These are phyloP conservation scores for Epirrhoe alternata DNA, from an alignment of 2,888 invertebrate species.

Conservation along the genomic window DNA sequence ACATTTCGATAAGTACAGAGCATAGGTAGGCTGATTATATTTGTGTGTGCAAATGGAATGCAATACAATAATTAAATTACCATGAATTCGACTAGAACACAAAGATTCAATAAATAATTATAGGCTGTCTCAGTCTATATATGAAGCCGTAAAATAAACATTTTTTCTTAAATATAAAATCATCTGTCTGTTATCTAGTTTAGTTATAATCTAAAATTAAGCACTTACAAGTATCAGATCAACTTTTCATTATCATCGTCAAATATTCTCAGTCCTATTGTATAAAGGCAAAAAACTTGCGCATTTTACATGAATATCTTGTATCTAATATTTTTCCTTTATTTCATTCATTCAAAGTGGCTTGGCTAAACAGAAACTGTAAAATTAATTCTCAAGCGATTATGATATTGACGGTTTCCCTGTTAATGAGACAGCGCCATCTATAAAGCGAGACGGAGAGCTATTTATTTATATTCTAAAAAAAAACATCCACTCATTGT, in stretches of 20 bases:
- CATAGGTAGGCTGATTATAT: not conserved
- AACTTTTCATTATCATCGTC: not conserved
- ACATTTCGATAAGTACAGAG: conserved; percentile 15
- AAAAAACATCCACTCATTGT: too few relatives aligned
- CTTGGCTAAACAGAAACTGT: not conserved
- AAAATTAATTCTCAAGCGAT: too few relatives aligned
- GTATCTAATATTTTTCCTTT: too few relatives aligned
- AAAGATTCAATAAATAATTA: conserved; percentile 30
- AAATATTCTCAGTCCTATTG: not conserved
- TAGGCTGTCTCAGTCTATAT: conserved; percentile 39
- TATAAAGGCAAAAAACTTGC: not conserved
- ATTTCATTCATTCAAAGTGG: not conserved
- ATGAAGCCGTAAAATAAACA: conserved; percentile 6
- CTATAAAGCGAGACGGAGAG: too few relatives aligned
- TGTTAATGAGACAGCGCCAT: too few relatives aligned
- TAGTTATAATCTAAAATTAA: not conserved
- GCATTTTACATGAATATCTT: too few relatives aligned
- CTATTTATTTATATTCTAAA: too few relatives aligned
- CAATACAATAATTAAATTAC: conserved; percentile 33
- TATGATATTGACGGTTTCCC: too few relatives aligned
- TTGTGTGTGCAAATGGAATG: conserved; percentile 31
- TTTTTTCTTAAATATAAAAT: not conserved
- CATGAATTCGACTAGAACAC: conserved; percentile 53
- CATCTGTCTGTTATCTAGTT: not conserved
- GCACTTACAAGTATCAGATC: not conserved